Conservation (phyloP, 2,888 invertebrate species). For the Euzetes globulus region DNA sequence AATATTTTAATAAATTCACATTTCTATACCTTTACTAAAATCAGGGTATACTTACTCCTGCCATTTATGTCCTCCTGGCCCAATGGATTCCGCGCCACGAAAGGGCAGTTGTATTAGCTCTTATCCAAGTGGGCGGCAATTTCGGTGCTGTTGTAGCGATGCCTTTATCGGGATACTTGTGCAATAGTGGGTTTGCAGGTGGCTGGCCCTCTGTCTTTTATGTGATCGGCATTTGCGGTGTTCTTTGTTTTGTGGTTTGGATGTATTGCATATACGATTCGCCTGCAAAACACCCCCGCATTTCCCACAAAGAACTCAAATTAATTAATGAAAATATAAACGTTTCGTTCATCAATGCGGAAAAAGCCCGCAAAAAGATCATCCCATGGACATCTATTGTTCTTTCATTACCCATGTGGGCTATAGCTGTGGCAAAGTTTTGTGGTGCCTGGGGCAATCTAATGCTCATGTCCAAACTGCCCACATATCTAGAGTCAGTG, state of each 20-base stretch:
- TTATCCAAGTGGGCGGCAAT: slow-evolving; percentile 56
- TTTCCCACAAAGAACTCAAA: slow-evolving; percentile 45
- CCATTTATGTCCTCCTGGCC: slow-evolving; percentile 75
- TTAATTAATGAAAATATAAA: slow-evolving; percentile 45
- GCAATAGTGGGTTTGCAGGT: slow-evolving; percentile 31
- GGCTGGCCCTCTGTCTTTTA: slow-evolving; percentile 36
- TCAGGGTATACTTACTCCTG: slow-evolving; percentile 42
- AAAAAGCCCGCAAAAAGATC: slow-evolving; percentile 5
- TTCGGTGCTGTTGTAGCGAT: slow-evolving; percentile 48
- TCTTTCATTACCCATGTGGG: slow-evolving; percentile 42
- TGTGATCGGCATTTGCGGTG: slow-evolving; percentile 44
- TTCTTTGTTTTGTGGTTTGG: slow-evolving; percentile 46
- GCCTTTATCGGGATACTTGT: slow-evolving; percentile 45
- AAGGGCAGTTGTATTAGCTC: slow-evolving; percentile 54
- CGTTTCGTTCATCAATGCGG: background rate
- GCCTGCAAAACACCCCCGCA: slow-evolving; percentile 46
- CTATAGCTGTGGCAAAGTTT: slow-evolving; percentile 42
- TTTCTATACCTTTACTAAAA: background rate
- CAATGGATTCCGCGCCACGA: background rate
- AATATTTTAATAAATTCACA: background rate
- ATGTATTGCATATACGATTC: slow-evolving; percentile 44
- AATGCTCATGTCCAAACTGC: slow-evolving; percentile 42
- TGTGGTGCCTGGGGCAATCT: slow-evolving; percentile 42
- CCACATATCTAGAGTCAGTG: slow-evolving; percentile 42
- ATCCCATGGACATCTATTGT: slow-evolving; percentile 41